Evolutionary conservation across 2,113 vertebrate genomes (phyloP).

Genomic region (Piprites chloris): DNA sequence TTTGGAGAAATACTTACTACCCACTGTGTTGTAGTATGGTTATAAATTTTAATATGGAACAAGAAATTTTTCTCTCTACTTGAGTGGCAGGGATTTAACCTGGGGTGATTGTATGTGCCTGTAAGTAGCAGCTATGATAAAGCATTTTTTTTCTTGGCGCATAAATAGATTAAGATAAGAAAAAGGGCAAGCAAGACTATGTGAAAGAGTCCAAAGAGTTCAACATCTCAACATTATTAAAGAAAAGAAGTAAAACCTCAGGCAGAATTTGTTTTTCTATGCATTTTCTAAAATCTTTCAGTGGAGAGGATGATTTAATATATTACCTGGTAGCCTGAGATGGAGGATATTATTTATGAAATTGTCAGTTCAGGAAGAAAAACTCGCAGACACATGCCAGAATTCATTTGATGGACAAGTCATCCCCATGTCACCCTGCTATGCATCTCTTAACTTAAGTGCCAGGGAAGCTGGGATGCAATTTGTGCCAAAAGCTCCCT

Average conservation of each 20-base stretch:
- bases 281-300: not conserved
- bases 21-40: not conserved
- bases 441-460: not conserved
- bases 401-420: not conserved
- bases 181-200: not conserved
- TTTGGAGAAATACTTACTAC: not conserved
- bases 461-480: not conserved
- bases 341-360: slow-evolving; percentile 11
- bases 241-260: not conserved
- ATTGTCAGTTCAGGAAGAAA: not conserved
- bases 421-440: not conserved
- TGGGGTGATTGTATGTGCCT: not conserved
- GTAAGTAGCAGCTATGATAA: not conserved
- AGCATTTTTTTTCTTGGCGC: not conserved
- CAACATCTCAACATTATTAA: not conserved
- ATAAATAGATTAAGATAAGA: not conserved
- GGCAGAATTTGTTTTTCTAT: not conserved
- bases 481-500: not conserved
- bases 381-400: not conserved
- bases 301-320: not conserved
- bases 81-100: not conserved
- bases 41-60: not conserved
- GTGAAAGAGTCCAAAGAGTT: not conserved
- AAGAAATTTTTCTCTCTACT: not conserved
- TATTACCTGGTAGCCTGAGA: not conserved